Evolutionary conservation across 2,888 invertebrate genomes (phyloP).

Genomic region (Clanis bilineata): DNA sequence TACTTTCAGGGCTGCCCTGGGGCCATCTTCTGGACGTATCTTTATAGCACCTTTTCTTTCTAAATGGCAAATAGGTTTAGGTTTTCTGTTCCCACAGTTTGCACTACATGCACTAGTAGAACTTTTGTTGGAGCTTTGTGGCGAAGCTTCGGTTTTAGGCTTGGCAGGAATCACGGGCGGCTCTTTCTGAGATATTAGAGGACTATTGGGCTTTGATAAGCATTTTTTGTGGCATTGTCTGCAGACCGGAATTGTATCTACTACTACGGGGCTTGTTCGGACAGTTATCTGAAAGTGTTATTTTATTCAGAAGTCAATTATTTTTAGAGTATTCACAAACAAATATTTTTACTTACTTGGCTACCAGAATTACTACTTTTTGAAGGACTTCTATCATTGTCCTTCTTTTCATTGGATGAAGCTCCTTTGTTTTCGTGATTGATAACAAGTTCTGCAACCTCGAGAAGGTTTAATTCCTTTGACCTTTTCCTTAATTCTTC

Average conservation of each 20-base stretch:
- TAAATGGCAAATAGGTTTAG: slow-evolving; percentile 64
- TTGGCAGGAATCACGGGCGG: slow-evolving; percentile 54
- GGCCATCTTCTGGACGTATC: slow-evolving; percentile 74
- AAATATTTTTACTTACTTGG: slow-evolving; percentile 82
- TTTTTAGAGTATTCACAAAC: background rate
- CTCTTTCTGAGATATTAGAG: slow-evolving; percentile 73
- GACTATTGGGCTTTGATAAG: slow-evolving; percentile 82
- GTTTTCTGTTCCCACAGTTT: slow-evolving; percentile 66
- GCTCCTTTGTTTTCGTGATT: slow-evolving; percentile 56
- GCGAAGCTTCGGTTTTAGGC: slow-evolving; percentile 63
- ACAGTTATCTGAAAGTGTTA: slow-evolving; percentile 85
- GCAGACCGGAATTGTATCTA: slow-evolving; percentile 88
- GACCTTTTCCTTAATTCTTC: slow-evolving; percentile 88
- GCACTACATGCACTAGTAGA: slow-evolving; percentile 69
- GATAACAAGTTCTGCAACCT: slow-evolving; percentile 67
- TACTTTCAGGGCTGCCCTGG: slow-evolving; percentile 70
- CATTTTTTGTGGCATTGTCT: slow-evolving; percentile 91
- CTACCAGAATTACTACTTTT: slow-evolving; percentile 90
- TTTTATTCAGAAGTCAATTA: background rate
- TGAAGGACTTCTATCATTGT: slow-evolving; percentile 86
- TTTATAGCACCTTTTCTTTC: slow-evolving; percentile 77
- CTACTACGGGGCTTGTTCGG: slow-evolving; percentile 87
- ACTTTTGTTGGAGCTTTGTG: slow-evolving; percentile 70
- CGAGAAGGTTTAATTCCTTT: slow-evolving; percentile 84
- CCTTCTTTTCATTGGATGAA: slow-evolving; percentile 70